Evolutionary conservation across 2,797 vertebrate species (phyloP), one percentile per base, ranked within the genome.

Genomic region (Cygnus olor): DNA sequence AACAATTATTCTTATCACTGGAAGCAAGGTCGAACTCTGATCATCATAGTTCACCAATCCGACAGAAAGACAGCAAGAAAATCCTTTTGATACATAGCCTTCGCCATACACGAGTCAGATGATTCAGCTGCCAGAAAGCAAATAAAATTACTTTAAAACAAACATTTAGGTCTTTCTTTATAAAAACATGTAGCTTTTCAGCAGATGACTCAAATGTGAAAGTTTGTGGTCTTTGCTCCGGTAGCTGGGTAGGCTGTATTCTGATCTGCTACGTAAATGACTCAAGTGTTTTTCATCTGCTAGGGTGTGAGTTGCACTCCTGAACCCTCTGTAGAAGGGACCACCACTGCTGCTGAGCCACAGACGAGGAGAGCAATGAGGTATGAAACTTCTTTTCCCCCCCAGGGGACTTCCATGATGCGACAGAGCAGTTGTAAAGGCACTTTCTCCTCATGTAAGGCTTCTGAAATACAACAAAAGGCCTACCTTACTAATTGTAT

Each of bases 131-230:
- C 66, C 91, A 81, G 54, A 89, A 88, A 92, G 54, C 72, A 94
- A 94, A 85, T 68, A 89, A 76, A 85, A 90, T 82, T 40, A 82
- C 56, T 72, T 77, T 84, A 80, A 88, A 95, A 19, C 47, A 96
- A 95, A 88, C 30, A 83, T 80, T 66, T 86, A 54, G 44, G 28
- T 90, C 38, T 80, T 90, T 78, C 69, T 93, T 93, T 71, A 91
- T 63, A 88, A 94, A 91, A 94, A 93, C 64, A 70, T 2, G 24
- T 51, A 89, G 63, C 58, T 95, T 94, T 96, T 89, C 81, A 95
- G 77, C 38, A 95, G 84, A 93, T 95, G 88, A 96, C 76, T 96
- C 81, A 88, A 88, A 94, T 84, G 58, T 84, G 88, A 94, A 96
- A 95, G 90, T 89, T 73, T 92, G 95, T 72, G 90, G 90, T 34